Evolutionary conservation across 2,797 vertebrate species (phyloP).

Genomic region (Sebastiscus albofasciatus): DNA sequence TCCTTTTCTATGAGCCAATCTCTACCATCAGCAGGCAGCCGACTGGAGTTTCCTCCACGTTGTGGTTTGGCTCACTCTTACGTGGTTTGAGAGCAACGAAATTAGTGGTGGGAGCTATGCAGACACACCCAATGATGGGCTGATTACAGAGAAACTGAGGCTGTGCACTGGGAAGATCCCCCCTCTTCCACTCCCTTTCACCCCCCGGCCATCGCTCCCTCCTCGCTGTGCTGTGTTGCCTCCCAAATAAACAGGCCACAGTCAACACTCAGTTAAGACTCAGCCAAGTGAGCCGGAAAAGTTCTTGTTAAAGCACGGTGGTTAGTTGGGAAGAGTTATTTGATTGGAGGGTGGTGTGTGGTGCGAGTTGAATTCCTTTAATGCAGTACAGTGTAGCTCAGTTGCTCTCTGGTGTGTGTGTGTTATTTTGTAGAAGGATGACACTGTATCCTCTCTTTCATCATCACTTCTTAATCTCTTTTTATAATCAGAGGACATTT

Average conservation of each 20-base stretch:
- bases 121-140: conserved; percentile 85
- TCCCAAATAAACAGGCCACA: conserved; percentile 38
- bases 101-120: conserved; percentile 82
- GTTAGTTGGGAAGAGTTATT: background rate
- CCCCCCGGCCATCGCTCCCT: background rate
- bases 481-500: background rate
- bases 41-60: conserved; percentile 65
- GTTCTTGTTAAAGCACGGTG: background rate
- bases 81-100: conserved; percentile 80
- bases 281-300: conserved; percentile 7
- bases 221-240: conserved; percentile 5
- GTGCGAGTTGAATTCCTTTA: conserved; percentile 9
- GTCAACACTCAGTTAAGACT: background rate
- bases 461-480: background rate
- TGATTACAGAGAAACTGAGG: conserved; percentile 85
- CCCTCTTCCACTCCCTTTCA: conserved; percentile 3
- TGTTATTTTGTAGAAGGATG: background rate
- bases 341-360: background rate
- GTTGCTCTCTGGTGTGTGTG: background rate
- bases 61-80: conserved; percentile 74
- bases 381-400: background rate
- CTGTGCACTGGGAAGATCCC: conserved; percentile 63
- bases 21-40: conserved; percentile 66
- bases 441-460: background rate
- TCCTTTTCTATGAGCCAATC: conserved; percentile 68